Evolutionary conservation across 2,113 vertebrate genomes (phyloP), one percentile per base, ranked within the genome.

Genomic region (Scalopus aquaticus): DNA sequence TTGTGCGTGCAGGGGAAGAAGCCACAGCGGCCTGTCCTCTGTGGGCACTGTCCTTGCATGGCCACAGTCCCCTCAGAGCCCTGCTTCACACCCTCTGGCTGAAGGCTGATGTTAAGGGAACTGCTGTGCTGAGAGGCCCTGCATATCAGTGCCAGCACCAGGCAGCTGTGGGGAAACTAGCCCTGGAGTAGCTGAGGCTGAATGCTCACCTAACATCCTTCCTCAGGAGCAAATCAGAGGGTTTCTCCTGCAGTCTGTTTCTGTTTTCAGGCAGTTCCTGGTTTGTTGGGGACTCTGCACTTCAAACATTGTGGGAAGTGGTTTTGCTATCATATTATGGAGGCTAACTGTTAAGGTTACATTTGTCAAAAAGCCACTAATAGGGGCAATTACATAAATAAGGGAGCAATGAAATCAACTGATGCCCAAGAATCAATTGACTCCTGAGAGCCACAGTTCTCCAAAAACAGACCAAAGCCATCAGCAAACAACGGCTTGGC

Each of bases 71-170:
- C 6, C 15, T 20, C 44, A 54, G 11, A 49, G 46, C 49, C 54
- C 20, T 56, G 54, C 54, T 22, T 72, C 51, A 62, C 6, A 15
- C n/a, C 13, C 83, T 62, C 16, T 13, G 10, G 35, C 44, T 1
- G 4, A 16, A 2, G 7, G 42, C 72, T 42, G 11, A 46, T 10
- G 4, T 11, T 35, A 10, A 2, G 0, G 0, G 35, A 58, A 6
- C 11, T 15, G 19, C 56, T 49, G 35, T 26, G 39, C 26, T 0
- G 30, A 60, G 35, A 15, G 17, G 2, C 1, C 1, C 37, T 10
- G 20, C 16, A 30, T 65, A 30, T 72, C 67, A 12, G 0, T 0
- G 6, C 46, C 44, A 46, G 9, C 5, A 2, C n/a, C 56, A 3
- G 9, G 9, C 15, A 11, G 35, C 13, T 6, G 13, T 13, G 42